These are phyloP conservation scores for Silurus glanis DNA, from an alignment of 2,113 vertebrate genomes.

Conservation along the genomic window DNA sequence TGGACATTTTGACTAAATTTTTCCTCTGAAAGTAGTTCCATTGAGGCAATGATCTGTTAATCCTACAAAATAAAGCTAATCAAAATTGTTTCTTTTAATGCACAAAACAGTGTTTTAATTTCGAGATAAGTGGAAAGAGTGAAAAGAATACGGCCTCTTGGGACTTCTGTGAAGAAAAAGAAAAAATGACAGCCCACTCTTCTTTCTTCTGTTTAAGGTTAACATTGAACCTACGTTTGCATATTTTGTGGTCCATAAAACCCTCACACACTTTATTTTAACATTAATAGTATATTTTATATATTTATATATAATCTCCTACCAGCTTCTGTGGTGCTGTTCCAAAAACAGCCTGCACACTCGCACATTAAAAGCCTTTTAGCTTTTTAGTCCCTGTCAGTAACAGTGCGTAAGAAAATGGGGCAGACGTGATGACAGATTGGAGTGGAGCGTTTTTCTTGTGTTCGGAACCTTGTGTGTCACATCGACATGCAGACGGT, in stretches of 20 bases:
- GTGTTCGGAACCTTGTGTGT: constrained; percentile 73
- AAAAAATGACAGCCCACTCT: constrained; percentile 31
- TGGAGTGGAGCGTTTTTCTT: constrained; percentile 54
- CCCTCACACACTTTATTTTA: constrained; percentile 29
- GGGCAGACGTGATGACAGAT: constrained; percentile 65
- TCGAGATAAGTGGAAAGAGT: not conserved
- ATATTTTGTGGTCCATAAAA: constrained; percentile 43
- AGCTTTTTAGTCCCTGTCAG: constrained; percentile 75
- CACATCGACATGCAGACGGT: constrained; percentile 86
- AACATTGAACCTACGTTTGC: constrained; percentile 51
- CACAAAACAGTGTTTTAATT: not conserved
- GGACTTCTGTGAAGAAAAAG: not conserved
- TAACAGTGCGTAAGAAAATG: constrained; percentile 71
- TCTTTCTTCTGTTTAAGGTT: constrained; percentile 20
- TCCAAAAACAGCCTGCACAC: constrained; percentile 70
- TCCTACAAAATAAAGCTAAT: not conserved
- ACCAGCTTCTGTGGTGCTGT: constrained; percentile 36
- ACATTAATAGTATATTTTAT: constrained; percentile 1
- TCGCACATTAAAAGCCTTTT: constrained; percentile 62
- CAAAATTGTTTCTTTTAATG: not conserved
- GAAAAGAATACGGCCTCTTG: not conserved
- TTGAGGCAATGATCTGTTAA: not conserved
- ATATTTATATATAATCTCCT: not conserved
- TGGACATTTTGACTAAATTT: not conserved
- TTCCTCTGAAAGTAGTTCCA: not conserved